Evolutionary conservation across 2,113 vertebrate species (phyloP).

Genomic region (Tragelaphus buxtoni): DNA sequence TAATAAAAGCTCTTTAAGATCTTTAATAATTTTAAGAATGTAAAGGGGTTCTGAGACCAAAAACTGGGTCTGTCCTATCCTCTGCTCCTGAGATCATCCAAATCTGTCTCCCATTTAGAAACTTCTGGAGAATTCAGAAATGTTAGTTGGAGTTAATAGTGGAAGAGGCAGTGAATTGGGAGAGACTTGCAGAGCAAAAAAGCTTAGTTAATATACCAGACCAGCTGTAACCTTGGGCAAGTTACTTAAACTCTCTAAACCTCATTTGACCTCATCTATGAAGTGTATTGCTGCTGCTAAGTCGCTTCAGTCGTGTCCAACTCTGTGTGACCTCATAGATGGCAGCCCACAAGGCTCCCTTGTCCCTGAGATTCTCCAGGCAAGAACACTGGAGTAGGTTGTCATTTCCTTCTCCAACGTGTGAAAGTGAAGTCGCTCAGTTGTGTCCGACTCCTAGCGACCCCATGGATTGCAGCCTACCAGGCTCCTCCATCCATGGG

Average conservation of each 20-base stretch:
- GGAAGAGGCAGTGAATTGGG: background rate
- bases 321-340: too few relatives aligned
- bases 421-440: too few relatives aligned
- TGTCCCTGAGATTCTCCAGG: too few relatives aligned
- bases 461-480: too few relatives aligned
- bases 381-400: too few relatives aligned
- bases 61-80: background rate
- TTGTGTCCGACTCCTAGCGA: too few relatives aligned
- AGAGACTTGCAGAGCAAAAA: background rate
- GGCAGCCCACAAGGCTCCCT: too few relatives aligned
- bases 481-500: too few relatives aligned
- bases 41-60: background rate
- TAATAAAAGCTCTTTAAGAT: background rate
- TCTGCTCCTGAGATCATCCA: background rate
- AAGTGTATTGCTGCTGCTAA: background rate
- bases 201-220: background rate
- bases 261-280: background rate
- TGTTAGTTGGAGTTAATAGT: background rate
- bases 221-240: background rate
- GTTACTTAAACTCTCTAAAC: constrained; percentile 4
- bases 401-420: too few relatives aligned
- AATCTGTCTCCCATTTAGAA: background rate
- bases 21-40: background rate
- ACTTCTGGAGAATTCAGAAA: background rate
- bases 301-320: too few relatives aligned